phyloP scores from a whole-genome alignment of 2,888 invertebrate species.

The Hofmannophila pseudospretella region DNA sequence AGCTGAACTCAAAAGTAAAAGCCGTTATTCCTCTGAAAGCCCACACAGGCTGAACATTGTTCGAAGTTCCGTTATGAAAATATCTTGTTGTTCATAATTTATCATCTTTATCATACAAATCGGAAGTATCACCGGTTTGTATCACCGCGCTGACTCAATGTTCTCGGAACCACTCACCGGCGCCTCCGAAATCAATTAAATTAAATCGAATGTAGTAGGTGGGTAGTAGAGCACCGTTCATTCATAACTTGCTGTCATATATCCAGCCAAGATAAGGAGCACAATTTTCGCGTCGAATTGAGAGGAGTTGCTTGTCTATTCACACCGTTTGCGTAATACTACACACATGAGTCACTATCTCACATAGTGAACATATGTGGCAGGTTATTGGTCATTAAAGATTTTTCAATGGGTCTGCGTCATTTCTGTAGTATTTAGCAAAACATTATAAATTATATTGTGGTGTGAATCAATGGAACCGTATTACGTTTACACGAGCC shows the following conservation, averaged over 20 bases:
- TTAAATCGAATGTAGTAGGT: constrained; percentile 29
- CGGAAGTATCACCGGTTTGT: constrained; percentile 44
- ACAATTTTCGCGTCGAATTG: constrained; percentile 27
- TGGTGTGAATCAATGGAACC: no score
- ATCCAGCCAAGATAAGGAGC: constrained; percentile 44
- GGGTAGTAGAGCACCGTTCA: constrained; percentile 44
- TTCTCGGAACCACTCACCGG: constrained; percentile 32
- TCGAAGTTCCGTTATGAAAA: constrained; percentile 5
- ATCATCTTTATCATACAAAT: constrained; percentile 27
- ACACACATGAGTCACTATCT: constrained; percentile 35
- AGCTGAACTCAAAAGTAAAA: not conserved
- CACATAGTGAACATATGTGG: constrained; percentile 31
- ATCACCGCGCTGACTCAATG: constrained; percentile 30
- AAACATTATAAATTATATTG: constrained; percentile 29
- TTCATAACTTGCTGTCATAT: constrained; percentile 52
- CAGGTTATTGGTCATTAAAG: constrained; percentile 45
- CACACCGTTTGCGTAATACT: constrained; percentile 41
- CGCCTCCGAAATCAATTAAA: constrained; percentile 38
- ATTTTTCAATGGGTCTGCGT: constrained; percentile 50
- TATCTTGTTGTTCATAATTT: not conserved
- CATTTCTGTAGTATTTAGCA: constrained; percentile 40
- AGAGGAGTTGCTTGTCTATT: constrained; percentile 38
- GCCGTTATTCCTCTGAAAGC: not conserved
- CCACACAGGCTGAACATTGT: no score
- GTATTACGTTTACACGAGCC: no score